Conservation (phyloP, 2,113 vertebrate genomes). For the Salvelinus sp. region DNA sequence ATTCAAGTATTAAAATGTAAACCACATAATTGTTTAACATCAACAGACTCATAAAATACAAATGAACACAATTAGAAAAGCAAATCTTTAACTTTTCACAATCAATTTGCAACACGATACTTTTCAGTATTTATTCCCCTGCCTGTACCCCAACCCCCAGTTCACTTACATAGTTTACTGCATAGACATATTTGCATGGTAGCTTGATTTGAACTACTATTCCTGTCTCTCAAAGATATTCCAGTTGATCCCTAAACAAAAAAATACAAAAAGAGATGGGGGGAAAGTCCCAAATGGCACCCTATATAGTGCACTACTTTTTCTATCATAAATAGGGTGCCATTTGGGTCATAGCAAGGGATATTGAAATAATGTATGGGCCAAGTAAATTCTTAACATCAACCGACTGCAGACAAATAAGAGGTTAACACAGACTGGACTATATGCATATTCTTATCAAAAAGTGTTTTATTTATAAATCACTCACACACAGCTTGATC, state of each 20-base stretch:
- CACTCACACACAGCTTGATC: conserved; percentile 39
- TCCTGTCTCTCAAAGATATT: conserved; percentile 64
- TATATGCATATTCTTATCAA: not conserved
- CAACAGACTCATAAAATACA: conserved; percentile 71
- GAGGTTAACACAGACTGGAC: not conserved
- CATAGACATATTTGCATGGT: conserved; percentile 80
- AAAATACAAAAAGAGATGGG: conserved; percentile 27
- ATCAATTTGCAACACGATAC: conserved; percentile 60
- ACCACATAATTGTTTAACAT: conserved; percentile 73
- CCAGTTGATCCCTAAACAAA: conserved; percentile 72
- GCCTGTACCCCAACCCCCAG: conserved; percentile 19
- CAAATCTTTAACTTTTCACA: conserved; percentile 66
- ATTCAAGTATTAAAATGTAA: conserved; percentile 86
- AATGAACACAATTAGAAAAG: conserved; percentile 78
- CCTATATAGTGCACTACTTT: too few relatives aligned
- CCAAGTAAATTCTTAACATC: not conserved
- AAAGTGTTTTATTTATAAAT: not conserved
- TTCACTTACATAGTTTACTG: conserved; percentile 60
- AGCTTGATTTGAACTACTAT: conserved; percentile 66
- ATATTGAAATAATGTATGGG: conserved; percentile 21
- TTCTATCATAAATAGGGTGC: too few relatives aligned
- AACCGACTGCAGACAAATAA: not conserved
- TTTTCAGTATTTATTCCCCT: conserved; percentile 30
- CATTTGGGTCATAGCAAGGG: too few relatives aligned
- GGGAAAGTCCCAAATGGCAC: too few relatives aligned